Evolutionary conservation across 2,113 vertebrate species (phyloP), one percentile per base, ranked within the genome.

Genomic region (Carassius gibelio): DNA sequence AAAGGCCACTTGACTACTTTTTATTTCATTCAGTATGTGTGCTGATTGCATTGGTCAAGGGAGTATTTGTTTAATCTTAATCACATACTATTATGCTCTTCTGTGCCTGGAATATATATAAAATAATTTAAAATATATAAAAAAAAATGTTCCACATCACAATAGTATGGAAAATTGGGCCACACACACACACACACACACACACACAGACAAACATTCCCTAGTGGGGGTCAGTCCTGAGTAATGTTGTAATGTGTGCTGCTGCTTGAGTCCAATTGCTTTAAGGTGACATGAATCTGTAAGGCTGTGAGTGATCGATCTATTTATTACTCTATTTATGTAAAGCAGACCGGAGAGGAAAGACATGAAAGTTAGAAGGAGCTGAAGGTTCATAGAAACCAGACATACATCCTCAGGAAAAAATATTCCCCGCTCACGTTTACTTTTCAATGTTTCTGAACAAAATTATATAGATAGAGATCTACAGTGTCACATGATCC

Each of bases 241-340:
- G 90, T 92, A 93, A 94, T 91, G 89, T 89, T 89, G 90, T 83
- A 82, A 75, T 88, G 57, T 6, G 85, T 86, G 84, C 81, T 85
- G 69, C 91, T 50, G 30, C 90, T 93, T 90, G 83, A 55, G 84
- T 90, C 89, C 87, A n/a, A 84, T 89, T 91, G 86, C 88, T 92
- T 87, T 87, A 91, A 92, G 91, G 89, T 90, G 92, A 91, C 90
- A 90, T 90, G 89, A 92, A 90, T 93, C 90, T 90, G 85, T 82
- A 88, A 88, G 23, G 86, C 90, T 86, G 86, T 84, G 87, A 90
- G 91, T 88, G 92, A 94, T 94, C 87, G 91, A 93, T 93, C 91
- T 93, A 92, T 94, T 93, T 94, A 94, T 93, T 90, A 92, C 91
- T 90, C 90, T 88, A 89, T 93, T 94, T 93, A 93, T 91, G 91